Evolutionary conservation across 2,113 vertebrate species (phyloP).

Genomic region (Deroptyus accipitrinus): DNA sequence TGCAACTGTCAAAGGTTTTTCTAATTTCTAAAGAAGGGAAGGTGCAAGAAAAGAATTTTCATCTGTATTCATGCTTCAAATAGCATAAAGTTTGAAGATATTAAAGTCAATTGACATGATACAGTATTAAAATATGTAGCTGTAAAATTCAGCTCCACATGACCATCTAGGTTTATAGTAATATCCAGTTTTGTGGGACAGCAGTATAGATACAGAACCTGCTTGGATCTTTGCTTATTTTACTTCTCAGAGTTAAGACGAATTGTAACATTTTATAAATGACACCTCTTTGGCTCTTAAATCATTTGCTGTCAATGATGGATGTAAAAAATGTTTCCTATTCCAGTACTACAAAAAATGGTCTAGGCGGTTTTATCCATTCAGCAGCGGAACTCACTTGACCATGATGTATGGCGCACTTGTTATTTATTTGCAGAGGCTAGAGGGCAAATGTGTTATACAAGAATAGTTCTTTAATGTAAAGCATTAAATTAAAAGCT

Average conservation of each 20-base stretch:
- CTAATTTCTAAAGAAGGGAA: background rate
- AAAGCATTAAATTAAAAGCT: conserved; percentile 71
- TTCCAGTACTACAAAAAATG: background rate
- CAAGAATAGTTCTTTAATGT: conserved; percentile 63
- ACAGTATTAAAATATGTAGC: background rate
- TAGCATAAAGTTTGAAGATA: background rate
- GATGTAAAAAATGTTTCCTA: conserved; percentile 43
- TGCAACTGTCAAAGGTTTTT: background rate
- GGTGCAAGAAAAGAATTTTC: background rate
- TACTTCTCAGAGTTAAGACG: conserved; percentile 12
- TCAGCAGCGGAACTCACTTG: background rate
- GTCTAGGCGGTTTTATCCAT: background rate
- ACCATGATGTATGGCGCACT: conserved; percentile 29
- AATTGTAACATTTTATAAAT: conserved; percentile 20
- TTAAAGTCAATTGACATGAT: background rate
- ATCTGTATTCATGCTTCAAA: background rate
- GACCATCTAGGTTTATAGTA: background rate
- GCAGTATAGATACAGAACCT: background rate
- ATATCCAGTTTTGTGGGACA: background rate
- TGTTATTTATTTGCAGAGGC: conserved; percentile 64
- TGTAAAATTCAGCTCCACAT: background rate
- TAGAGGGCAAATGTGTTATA: conserved; percentile 58
- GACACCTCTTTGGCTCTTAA: conserved; percentile 27
- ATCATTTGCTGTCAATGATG: conserved; percentile 44
- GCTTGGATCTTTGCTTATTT: background rate